phyloP scores from a whole-genome alignment of 1,140 invertebrate species.

The Drosophila sulfurigaster region DNA sequence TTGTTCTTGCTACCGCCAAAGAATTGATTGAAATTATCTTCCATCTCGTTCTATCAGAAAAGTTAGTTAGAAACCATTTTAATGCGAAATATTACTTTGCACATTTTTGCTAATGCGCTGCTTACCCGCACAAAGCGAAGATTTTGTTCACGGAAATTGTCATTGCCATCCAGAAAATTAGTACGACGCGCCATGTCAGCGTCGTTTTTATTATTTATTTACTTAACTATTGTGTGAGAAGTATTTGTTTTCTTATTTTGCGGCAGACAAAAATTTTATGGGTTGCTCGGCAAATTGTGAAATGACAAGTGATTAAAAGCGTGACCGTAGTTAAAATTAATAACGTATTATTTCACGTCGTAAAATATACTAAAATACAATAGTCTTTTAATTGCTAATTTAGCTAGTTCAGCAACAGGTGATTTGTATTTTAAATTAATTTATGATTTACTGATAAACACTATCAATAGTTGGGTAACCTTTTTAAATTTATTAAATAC shows the following conservation, averaged over 20 bases:
- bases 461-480: constrained; percentile 3
- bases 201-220: not conserved
- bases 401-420: no score
- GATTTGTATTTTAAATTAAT: not conserved
- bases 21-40: constrained; percentile 82
- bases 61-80: no score
- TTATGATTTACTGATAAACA: no score
- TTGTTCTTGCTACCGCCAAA: constrained; percentile 46
- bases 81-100: not conserved
- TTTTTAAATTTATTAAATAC: no score
- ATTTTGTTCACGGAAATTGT: constrained; percentile 85
- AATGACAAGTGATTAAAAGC: not conserved
- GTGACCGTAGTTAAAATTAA: not conserved
- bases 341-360: not conserved
- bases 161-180: constrained; percentile 75
- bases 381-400: no score
- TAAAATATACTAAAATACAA: not conserved
- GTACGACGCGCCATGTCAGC: constrained; percentile 61
- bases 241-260: not conserved
- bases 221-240: constrained; percentile 8
- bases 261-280: constrained; percentile 2
- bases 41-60: constrained; percentile 73
- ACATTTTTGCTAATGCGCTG: not conserved
- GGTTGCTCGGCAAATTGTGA: constrained; percentile 1
- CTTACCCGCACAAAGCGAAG: constrained; percentile 85